These are phyloP conservation scores for Rhinogobius similis DNA, from an alignment of 2,113 vertebrate species.

Conservation along the genomic window DNA sequence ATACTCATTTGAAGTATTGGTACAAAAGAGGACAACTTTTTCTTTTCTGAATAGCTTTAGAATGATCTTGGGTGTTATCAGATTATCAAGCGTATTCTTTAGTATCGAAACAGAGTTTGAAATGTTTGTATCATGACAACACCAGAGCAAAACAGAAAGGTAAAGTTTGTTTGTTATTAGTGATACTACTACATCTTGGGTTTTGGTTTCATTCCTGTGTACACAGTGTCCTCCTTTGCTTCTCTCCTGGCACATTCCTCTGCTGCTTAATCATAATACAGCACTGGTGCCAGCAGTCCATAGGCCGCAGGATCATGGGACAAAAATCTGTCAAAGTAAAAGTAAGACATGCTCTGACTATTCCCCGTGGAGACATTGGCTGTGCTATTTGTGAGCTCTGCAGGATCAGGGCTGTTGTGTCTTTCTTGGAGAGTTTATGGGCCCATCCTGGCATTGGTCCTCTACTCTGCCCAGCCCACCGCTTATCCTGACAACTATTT, in stretches of 20 bases:
- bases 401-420: constrained; percentile 57
- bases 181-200: background rate
- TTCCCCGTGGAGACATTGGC: constrained; percentile 51
- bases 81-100: too few relatives aligned
- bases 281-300: constrained; percentile 44
- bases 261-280: constrained; percentile 46
- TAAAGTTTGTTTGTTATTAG: background rate
- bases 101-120: too few relatives aligned
- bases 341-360: constrained; percentile 43
- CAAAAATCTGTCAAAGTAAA: constrained; percentile 62
- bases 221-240: constrained; percentile 12
- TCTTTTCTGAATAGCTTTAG: too few relatives aligned
- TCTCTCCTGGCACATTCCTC: constrained; percentile 47
- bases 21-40: too few relatives aligned
- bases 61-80: too few relatives aligned
- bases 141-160: background rate
- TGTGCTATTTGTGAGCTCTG: constrained; percentile 55
- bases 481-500: constrained; percentile 74
- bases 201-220: constrained; percentile 17
- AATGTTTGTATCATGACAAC: too few relatives aligned
- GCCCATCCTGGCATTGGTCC: constrained; percentile 56
- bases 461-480: constrained; percentile 47
- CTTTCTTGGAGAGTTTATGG: constrained; percentile 56
- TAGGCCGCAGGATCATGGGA: constrained; percentile 60
- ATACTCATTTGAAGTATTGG: too few relatives aligned